Evolutionary conservation across 2,113 vertebrate genomes (phyloP), one percentile per base, ranked within the genome.

Genomic region (Entosphenus tridentatus): DNA sequence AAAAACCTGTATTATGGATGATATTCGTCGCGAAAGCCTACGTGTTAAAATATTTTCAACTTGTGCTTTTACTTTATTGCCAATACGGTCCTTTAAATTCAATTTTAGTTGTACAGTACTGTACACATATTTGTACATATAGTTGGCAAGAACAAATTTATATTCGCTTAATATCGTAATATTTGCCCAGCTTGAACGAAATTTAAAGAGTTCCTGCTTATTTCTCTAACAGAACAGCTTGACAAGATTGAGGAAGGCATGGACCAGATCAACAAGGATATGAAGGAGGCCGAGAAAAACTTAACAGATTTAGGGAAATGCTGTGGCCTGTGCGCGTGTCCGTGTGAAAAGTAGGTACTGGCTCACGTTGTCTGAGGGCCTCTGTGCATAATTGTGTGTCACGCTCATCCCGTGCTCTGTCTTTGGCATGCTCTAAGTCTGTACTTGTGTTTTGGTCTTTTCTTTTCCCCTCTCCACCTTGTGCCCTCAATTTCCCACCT

Each of bases 201-300:
- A 80, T 67, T 67, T 67, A 9, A 67, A 16, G 9, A 67, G n/a
- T 86, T 83, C 83, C 88, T 86, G 90, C 82, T 95, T 80, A 82
- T 83, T 83, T 76, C 76, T 76, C 80, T 85, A 85, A 84, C 83
- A 86, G 84, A 86, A 82, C 83, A 86, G 85, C 83, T 86, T 83
- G 84, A 86, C 77, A 82, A 83, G 81, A 86, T 86, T 83, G 84
- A 86, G 81, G 84, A 86, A 80, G 84, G 84, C 82, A 86, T 86
- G 84, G 84, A 86, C 80, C 83, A 86, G 83, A 86, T 86, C 84
- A 86, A 86, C 84, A 84, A 86, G 83, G 83, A 85, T 81, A 86
- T 85, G 84, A 86, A 86, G 82, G 84, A 86, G 84, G 84, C 84
- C 84, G 84, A 86, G 85, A 86, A 86, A 83, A 85, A 86, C 84